phyloP scores from a whole-genome alignment of 2,797 vertebrate species.

The Sardinella longiceps region DNA sequence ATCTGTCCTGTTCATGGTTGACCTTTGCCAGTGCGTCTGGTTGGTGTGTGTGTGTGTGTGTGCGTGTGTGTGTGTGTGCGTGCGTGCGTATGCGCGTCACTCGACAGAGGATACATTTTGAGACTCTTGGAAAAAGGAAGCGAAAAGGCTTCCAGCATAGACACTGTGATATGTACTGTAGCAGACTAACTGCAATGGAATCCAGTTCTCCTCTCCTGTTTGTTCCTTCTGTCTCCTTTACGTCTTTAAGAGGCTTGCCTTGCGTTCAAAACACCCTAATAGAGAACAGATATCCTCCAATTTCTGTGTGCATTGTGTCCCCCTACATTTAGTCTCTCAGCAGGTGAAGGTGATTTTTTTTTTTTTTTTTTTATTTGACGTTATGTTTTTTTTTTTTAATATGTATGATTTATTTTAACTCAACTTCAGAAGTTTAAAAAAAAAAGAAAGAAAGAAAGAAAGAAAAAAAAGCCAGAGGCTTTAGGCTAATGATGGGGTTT shows the following conservation, averaged over 20 bases:
- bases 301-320: constrained; percentile 91
- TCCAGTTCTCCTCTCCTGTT: constrained; percentile 73
- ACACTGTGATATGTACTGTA: constrained; percentile 79
- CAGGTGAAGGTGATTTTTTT: constrained; percentile 64
- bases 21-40: constrained; percentile 66
- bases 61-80: constrained; percentile 58
- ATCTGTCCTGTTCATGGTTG: constrained; percentile 78
- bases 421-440: constrained; percentile 1
- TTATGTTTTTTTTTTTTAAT: constrained; percentile 43
- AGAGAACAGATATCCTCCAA: constrained; percentile 99
- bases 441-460: too few relatives aligned
- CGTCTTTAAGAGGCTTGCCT: constrained; percentile 88
- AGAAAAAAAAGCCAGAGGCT: background rate
- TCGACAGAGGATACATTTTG: constrained; percentile 93
- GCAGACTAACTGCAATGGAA: constrained; percentile 81
- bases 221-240: constrained; percentile 73
- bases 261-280: constrained; percentile 92
- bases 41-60: constrained; percentile 59
- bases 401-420: background rate
- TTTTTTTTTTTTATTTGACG: constrained; percentile 53
- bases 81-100: constrained; percentile 74
- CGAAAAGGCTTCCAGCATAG: constrained; percentile 78
- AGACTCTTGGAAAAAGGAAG: constrained; percentile 74
- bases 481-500: background rate
- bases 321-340: constrained; percentile 57